Evolutionary conservation across 2,888 invertebrate species (phyloP).

Genomic region (Hydroisotoma schaefferi): DNA sequence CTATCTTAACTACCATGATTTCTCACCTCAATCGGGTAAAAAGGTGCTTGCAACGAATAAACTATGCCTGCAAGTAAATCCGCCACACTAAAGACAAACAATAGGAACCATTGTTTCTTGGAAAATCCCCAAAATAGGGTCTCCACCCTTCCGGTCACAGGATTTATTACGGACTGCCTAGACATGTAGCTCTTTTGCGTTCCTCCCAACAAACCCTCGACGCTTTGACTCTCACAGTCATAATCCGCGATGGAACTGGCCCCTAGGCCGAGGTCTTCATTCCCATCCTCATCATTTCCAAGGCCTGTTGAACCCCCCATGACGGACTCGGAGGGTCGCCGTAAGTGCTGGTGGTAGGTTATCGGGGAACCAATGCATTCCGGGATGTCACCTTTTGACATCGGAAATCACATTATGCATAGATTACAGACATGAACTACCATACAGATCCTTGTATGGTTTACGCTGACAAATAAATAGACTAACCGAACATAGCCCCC

Average conservation of each 20-base stretch:
- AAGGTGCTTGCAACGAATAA: slow-evolving; percentile 78
- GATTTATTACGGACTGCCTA: slow-evolving; percentile 21
- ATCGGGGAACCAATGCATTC: slow-evolving; percentile 26
- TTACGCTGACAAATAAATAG: too few species aligned
- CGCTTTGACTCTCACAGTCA: slow-evolving; percentile 15
- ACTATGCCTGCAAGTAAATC: slow-evolving; percentile 82
- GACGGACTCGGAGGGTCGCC: too few species aligned
- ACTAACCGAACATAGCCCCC: slow-evolving; percentile 32
- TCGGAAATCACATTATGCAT: too few species aligned
- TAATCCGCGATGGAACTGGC: slow-evolving; percentile 1
- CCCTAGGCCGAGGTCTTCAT: slow-evolving; percentile 2
- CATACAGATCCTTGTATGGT: too few species aligned
- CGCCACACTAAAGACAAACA: slow-evolving; percentile 72
- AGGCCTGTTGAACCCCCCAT: too few species aligned
- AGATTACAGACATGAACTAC: too few species aligned
- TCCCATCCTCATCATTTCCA: not conserved
- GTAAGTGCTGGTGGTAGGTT: slow-evolving; percentile 10
- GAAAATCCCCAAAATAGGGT: slow-evolving; percentile 56
- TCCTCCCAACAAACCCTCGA: slow-evolving; percentile 5
- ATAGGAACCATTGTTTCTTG: slow-evolving; percentile 71
- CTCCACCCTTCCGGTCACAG: slow-evolving; percentile 30
- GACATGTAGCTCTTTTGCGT: slow-evolving; percentile 8
- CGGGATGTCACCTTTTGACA: too few species aligned
- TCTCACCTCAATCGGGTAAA: slow-evolving; percentile 73
- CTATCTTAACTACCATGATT: too few species aligned